These are phyloP conservation scores for Dioctria rufipes DNA, from an alignment of 2,888 invertebrate genomes.

Conservation along the genomic window DNA sequence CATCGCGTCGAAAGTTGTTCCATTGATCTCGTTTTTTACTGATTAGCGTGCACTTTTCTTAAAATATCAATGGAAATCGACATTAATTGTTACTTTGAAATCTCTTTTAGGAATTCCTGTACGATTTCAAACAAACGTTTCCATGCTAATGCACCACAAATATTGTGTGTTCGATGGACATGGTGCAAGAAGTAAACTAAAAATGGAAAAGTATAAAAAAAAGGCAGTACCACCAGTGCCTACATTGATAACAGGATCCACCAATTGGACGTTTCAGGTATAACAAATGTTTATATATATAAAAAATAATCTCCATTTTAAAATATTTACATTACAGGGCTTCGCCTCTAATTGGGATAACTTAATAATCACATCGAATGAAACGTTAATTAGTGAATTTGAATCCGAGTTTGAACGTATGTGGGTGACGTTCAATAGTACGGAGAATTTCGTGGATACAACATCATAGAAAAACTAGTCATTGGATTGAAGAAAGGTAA, in stretches of 20 bases:
- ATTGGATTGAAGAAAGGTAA: no score
- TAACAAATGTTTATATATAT: slow-evolving; percentile 6
- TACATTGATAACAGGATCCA: slow-evolving; percentile 64
- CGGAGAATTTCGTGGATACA: background rate
- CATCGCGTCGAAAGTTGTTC: no score
- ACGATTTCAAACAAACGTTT: slow-evolving; percentile 62
- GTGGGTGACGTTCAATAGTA: slow-evolving; percentile 64
- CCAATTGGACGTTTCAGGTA: slow-evolving; percentile 67
- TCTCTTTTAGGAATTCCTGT: slow-evolving; percentile 63
- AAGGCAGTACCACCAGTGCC: slow-evolving; percentile 52
- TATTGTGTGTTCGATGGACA: slow-evolving; percentile 67
- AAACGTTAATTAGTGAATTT: slow-evolving; percentile 59
- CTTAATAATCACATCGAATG: slow-evolving; percentile 65
- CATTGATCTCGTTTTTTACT: no score
- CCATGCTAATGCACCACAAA: slow-evolving; percentile 69
- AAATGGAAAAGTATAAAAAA: slow-evolving; percentile 4
- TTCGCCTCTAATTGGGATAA: slow-evolving; percentile 69
- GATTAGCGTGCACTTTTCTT: no score
- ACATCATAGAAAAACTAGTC: no score
- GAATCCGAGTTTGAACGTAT: slow-evolving; percentile 67
- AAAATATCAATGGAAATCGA: no score
- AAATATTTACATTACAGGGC: slow-evolving; percentile 61
- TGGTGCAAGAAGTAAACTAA: background rate
- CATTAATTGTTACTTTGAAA: no score
- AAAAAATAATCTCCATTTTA: background rate